A percentile compares a stretch with the other conserved stretches of the same genome.
phyloP scores from a whole-genome alignment of 2,888 invertebrate species.

The Cephus rjabovi region DNA sequence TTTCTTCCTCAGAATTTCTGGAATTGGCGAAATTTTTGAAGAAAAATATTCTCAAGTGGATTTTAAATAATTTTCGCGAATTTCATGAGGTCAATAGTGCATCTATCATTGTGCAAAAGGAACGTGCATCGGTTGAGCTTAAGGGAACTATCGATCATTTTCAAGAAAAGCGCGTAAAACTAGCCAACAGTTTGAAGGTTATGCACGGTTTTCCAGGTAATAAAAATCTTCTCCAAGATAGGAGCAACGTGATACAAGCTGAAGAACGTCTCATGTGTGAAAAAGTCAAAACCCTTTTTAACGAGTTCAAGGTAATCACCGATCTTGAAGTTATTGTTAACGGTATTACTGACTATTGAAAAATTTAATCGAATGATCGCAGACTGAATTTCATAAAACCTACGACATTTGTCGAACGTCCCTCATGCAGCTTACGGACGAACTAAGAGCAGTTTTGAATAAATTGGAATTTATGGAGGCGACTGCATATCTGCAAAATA shows the following conservation, averaged over 20 bases:
- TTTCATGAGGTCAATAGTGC: background rate
- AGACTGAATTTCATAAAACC: slow-evolving; percentile 17
- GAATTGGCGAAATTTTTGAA: background rate
- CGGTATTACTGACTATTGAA: background rate
- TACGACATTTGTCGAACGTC: slow-evolving; percentile 17
- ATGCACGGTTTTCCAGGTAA: slow-evolving; percentile 19
- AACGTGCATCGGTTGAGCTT: background rate
- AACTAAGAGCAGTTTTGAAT: slow-evolving; percentile 16
- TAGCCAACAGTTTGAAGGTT: slow-evolving; percentile 18
- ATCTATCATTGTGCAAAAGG: background rate
- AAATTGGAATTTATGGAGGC: slow-evolving; percentile 17
- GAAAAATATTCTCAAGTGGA: background rate
- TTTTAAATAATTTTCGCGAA: background rate
- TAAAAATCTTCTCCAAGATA: slow-evolving; percentile 22
- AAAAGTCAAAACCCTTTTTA: slow-evolving; percentile 8
- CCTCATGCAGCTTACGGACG: slow-evolving; percentile 13
- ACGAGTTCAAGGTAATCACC: slow-evolving; percentile 17
- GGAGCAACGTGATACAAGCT: slow-evolving; percentile 4
- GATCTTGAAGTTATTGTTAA: background rate
- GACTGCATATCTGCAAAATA: slow-evolving; percentile 8
- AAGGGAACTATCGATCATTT: slow-evolving; percentile 2
- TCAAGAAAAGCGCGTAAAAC: slow-evolving; percentile 19
- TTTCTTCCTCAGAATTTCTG: background rate
- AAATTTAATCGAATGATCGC: background rate
- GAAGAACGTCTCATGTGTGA: slow-evolving; percentile 23